Percentiles rank a stretch among this genome's conserved stretches.
phyloP scores from a whole-genome alignment of 2,113 vertebrate species.

The Penelope pileata region DNA sequence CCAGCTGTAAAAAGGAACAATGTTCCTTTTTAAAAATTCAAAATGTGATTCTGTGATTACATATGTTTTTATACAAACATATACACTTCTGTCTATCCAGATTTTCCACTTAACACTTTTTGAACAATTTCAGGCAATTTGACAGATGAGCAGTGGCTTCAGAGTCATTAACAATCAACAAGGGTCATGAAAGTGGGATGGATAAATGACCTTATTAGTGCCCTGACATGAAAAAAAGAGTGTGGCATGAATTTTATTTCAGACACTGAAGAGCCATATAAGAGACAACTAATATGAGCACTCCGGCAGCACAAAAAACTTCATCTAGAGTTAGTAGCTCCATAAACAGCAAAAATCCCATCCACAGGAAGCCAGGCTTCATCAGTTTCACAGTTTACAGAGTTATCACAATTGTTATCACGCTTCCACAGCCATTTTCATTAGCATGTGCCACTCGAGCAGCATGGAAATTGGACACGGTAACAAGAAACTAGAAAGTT shows the following conservation, averaged over 20 bases:
- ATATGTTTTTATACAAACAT: background rate
- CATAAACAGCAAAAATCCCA: background rate
- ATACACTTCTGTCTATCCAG: background rate
- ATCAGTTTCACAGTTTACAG: background rate
- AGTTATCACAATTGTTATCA: background rate
- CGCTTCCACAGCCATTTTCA: background rate
- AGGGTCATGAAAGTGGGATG: background rate
- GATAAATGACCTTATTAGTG: slow-evolving; percentile 11
- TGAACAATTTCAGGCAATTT: background rate
- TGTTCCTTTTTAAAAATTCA: too few relatives aligned
- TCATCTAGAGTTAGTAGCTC: background rate
- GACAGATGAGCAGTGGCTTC: background rate
- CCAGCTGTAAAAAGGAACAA: background rate
- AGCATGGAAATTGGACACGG: background rate
- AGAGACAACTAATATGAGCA: background rate
- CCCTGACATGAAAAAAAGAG: background rate
- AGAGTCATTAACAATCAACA: background rate
- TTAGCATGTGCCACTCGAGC: background rate
- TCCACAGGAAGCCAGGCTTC: background rate
- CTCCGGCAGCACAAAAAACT: background rate
- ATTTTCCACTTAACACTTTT: background rate
- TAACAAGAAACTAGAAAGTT: background rate
- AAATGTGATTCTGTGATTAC: too few relatives aligned
- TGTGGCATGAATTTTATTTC: background rate
- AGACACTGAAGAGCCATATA: background rate